These are phyloP conservation scores for Drosophila melanica DNA, from an alignment of 1,140 invertebrate genomes.

Conservation along the genomic window DNA sequence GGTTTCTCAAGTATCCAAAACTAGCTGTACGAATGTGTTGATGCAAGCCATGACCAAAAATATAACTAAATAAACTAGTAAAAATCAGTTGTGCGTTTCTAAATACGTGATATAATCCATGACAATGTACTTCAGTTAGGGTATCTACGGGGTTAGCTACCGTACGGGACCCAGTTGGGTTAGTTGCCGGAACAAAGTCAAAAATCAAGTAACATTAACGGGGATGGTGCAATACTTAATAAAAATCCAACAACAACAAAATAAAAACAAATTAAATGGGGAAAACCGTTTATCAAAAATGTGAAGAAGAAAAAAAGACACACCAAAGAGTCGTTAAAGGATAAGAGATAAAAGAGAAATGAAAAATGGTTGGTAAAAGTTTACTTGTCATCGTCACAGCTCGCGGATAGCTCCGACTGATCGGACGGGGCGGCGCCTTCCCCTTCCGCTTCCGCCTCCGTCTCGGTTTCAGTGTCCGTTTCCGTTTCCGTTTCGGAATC, in stretches of 20 bases:
- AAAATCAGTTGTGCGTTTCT: conserved; percentile 1
- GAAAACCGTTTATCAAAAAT: neutral
- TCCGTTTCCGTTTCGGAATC: conserved; percentile 5
- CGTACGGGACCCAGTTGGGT: conserved; percentile 1
- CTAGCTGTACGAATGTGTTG: neutral
- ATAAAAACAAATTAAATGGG: neutral
- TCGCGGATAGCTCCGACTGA: conserved; percentile 44
- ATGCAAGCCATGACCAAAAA: neutral
- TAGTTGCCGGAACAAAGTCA: conserved; percentile 4
- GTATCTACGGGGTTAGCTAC: conserved; percentile 20
- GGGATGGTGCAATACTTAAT: neutral
- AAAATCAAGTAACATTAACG: neutral
- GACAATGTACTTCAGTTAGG: conserved; percentile 2
- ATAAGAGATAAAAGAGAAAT: conserved; percentile 19
- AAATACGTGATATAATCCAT: neutral
- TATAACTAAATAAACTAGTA: neutral
- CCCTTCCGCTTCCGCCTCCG: conserved; percentile 11
- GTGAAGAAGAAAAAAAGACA: conserved; percentile 13
- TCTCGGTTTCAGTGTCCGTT: conserved; percentile 2
- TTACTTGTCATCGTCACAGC: conserved; percentile 66
- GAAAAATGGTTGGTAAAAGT: conserved; percentile 42
- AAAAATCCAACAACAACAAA: neutral
- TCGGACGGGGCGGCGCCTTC: conserved; percentile 31
- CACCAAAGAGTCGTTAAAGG: conserved; percentile 6
- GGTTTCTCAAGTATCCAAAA: neutral